Conservation (phyloP, 2,113 vertebrate species). For the Clarias macrocephalus region DNA sequence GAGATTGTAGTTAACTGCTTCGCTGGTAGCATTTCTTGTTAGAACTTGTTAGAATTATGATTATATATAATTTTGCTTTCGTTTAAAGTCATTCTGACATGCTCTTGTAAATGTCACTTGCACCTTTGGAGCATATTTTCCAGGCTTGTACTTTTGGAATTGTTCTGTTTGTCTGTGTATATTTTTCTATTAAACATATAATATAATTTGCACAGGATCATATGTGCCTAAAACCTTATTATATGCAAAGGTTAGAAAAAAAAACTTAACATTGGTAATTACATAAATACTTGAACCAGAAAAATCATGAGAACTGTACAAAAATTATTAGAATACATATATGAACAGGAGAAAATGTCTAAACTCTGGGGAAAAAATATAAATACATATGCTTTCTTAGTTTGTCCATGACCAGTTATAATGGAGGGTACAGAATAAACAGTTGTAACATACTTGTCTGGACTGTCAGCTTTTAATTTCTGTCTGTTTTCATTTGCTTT, state of each 20-base stretch:
- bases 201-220: slow-evolving; percentile 70
- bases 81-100: slow-evolving; percentile 33
- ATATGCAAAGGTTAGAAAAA: slow-evolving; percentile 50
- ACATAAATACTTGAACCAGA: slow-evolving; percentile 46
- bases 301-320: slow-evolving; percentile 58
- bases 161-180: slow-evolving; percentile 63
- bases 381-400: not conserved
- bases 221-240: slow-evolving; percentile 70
- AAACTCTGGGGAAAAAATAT: slow-evolving; percentile 15
- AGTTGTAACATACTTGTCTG: slow-evolving; percentile 60
- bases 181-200: slow-evolving; percentile 62
- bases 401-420: slow-evolving; percentile 43
- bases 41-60: slow-evolving; percentile 54
- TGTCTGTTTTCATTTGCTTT: slow-evolving; percentile 39
- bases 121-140: slow-evolving; percentile 48
- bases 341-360: slow-evolving; percentile 30
- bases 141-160: slow-evolving; percentile 60
- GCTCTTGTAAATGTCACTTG: slow-evolving; percentile 61
- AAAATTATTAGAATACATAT: slow-evolving; percentile 53
- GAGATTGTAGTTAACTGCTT: slow-evolving; percentile 40
- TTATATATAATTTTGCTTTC: slow-evolving; percentile 51
- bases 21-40: slow-evolving; percentile 52
- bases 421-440: slow-evolving; percentile 71
- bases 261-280: slow-evolving; percentile 59
- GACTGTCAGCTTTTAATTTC: slow-evolving; percentile 59